Conservation (phyloP, 1,140 invertebrate genomes). For the Aphidius ervi region DNA sequence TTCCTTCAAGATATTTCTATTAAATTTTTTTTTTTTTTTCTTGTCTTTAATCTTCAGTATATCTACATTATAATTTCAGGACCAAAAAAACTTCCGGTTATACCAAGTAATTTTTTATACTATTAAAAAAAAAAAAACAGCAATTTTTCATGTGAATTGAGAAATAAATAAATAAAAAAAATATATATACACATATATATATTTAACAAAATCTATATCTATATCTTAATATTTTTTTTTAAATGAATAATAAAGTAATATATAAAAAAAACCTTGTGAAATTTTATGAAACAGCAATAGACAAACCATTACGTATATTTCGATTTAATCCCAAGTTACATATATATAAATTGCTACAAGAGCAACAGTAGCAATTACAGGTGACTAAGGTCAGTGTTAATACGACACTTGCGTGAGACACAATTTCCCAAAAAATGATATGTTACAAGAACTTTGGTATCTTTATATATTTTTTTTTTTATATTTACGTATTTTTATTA, state of each 20-base stretch:
- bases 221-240: too few relatives aligned
- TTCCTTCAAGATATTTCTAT: slow-evolving; percentile 1
- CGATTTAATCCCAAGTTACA: too few relatives aligned
- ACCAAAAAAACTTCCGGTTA: not conserved
- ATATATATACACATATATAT: too few relatives aligned
- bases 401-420: slow-evolving; percentile 50
- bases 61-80: too few relatives aligned
- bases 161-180: not conserved
- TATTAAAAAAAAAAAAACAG: too few relatives aligned
- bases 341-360: too few relatives aligned
- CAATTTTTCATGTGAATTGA: not conserved
- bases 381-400: slow-evolving; percentile 53
- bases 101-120: not conserved
- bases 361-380: slow-evolving; percentile 42
- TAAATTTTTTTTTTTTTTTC: not conserved
- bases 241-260: too few relatives aligned
- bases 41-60: too few relatives aligned
- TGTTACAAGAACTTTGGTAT: slow-evolving; percentile 35
- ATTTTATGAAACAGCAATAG: too few relatives aligned
- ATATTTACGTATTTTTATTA: not conserved
- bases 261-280: too few relatives aligned
- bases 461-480: not conserved
- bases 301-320: too few relatives aligned
- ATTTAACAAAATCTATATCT: too few relatives aligned
- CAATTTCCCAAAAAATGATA: slow-evolving; percentile 49